Evolutionary conservation across 2,888 invertebrate species (phyloP).

Genomic region (Aphelenchoides bicaudatus): DNA sequence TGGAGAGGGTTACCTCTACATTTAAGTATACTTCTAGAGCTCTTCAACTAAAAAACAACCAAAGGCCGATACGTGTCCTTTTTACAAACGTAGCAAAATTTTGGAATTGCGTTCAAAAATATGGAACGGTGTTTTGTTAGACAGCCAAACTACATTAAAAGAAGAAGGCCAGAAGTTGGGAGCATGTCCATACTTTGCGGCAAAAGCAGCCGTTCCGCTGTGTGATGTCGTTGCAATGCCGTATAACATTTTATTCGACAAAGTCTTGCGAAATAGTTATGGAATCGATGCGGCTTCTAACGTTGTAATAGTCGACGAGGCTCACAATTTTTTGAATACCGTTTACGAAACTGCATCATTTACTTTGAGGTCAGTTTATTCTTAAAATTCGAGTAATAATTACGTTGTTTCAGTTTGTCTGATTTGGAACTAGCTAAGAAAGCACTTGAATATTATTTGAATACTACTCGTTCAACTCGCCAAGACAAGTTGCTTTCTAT

Average conservation of each 20-base stretch:
- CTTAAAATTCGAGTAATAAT: no score
- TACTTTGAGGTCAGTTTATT: neutral
- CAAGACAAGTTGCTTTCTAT: neutral
- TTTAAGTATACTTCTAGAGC: constrained; percentile 19
- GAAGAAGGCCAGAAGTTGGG: constrained; percentile 69
- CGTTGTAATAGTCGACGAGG: constrained; percentile 85
- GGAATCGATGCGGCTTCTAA: constrained; percentile 70
- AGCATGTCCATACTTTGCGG: constrained; percentile 90
- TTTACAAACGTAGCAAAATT: constrained; percentile 23
- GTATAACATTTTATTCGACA: constrained; percentile 72
- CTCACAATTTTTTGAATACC: constrained; percentile 77
- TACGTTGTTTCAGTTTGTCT: no score
- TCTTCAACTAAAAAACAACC: constrained; percentile 15
- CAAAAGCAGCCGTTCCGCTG: constrained; percentile 75
- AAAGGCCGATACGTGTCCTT: constrained; percentile 22
- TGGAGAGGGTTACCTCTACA: constrained; percentile 53
- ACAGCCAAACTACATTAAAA: constrained; percentile 62
- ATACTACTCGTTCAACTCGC: neutral
- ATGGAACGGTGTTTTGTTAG: constrained; percentile 69
- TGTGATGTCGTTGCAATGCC: constrained; percentile 70
- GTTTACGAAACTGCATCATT: constrained; percentile 18
- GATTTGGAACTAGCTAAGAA: constrained; percentile 11
- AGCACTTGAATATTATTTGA: constrained; percentile 2
- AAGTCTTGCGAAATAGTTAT: constrained; percentile 72
- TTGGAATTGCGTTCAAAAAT: constrained; percentile 67